Evolutionary conservation across 2,888 invertebrate species (phyloP).

Genomic region (Julus scandinavius): DNA sequence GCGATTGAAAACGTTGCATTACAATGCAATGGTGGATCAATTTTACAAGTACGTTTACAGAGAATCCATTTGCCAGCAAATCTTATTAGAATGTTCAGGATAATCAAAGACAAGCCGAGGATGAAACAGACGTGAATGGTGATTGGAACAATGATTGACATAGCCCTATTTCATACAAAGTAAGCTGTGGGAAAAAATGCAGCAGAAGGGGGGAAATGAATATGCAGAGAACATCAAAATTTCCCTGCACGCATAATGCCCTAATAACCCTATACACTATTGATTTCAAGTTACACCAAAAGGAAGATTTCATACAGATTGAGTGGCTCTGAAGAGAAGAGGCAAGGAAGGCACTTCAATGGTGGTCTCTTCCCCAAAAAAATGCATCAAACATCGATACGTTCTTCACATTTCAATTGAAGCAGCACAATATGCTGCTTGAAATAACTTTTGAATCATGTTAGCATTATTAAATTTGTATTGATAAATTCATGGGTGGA

Average conservation of each 20-base stretch:
- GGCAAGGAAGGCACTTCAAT: neutral
- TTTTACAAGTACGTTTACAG: neutral
- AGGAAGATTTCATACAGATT: neutral
- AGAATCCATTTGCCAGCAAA: neutral
- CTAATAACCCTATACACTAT: neutral
- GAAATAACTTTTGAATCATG: slow-evolving; percentile 7
- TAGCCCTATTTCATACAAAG: neutral
- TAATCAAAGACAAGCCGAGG: neutral
- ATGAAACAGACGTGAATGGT: neutral
- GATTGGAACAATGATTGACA: neutral
- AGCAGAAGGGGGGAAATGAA: neutral
- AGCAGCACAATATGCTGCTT: neutral
- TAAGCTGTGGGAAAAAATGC: neutral
- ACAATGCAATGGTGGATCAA: neutral
- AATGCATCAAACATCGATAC: neutral
- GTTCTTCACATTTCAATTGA: neutral
- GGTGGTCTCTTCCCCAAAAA: slow-evolving; percentile 21
- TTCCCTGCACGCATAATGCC: slow-evolving; percentile 24
- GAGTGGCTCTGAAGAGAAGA: neutral
- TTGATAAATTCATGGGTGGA: too few relatives aligned
- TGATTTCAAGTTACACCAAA: neutral
- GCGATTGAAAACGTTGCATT: neutral
- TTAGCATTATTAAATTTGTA: neutral
- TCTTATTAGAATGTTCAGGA: neutral
- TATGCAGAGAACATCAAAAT: slow-evolving; percentile 28